A percentile compares a stretch with the other conserved stretches of the same genome.
Evolutionary conservation across 1,140 invertebrate species (phyloP).

Genomic region (Eupristina koningsbergeri): DNA sequence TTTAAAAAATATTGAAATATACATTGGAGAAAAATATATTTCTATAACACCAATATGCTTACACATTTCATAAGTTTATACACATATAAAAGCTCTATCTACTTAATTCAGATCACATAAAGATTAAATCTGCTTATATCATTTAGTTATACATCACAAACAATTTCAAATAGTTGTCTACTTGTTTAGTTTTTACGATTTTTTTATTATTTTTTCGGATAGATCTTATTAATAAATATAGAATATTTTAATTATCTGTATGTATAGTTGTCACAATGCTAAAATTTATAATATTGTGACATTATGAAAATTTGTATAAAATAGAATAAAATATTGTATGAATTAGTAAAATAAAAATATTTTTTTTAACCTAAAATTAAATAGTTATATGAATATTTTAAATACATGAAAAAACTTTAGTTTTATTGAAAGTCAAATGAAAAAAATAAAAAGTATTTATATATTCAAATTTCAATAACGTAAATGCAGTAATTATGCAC

Average conservation of each 20-base stretch:
- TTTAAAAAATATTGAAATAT: not conserved
- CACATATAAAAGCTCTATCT: not conserved
- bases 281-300: conserved; percentile 23
- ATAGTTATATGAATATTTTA: too few relatives aligned
- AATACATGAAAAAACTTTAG: too few relatives aligned
- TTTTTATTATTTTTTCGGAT: not conserved
- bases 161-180: not conserved
- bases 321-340: not conserved
- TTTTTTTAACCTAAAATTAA: too few relatives aligned
- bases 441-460: too few relatives aligned
- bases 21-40: not conserved
- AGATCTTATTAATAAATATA: not conserved
- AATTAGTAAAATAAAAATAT: too few relatives aligned
- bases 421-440: too few relatives aligned
- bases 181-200: not conserved
- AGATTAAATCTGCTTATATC: not conserved
- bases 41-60: not conserved
- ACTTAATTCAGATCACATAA: not conserved
- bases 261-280: not conserved
- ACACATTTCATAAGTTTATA: not conserved
- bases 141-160: not conserved
- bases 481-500: too few relatives aligned
- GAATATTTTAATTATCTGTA: too few relatives aligned
- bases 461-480: too few relatives aligned
- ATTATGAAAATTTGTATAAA: not conserved